Conservation (phyloP, 2,888 invertebrate genomes). For the Muschampia plurimacula region DNA sequence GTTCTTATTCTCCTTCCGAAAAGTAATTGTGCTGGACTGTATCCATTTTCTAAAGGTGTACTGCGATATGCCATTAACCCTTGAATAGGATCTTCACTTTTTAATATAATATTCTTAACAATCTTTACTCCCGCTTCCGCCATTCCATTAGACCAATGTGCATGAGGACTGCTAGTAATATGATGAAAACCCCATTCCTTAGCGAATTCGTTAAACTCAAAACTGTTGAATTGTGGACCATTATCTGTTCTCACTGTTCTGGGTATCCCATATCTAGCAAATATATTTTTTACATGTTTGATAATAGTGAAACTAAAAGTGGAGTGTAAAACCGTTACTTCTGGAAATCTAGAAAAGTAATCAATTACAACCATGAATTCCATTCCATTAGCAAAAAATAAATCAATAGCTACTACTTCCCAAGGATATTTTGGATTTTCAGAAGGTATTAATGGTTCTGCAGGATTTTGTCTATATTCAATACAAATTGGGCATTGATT, state of each 20-base stretch:
- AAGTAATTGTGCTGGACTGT: constrained; percentile 13
- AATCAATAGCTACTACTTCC: not conserved
- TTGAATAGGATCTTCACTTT: constrained; percentile 12
- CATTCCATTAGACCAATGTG: constrained; percentile 19
- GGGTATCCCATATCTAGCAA: constrained; percentile 2
- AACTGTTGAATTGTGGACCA: not conserved
- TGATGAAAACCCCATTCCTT: constrained; percentile 7
- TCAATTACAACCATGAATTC: constrained; percentile 1
- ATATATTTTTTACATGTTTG: not conserved
- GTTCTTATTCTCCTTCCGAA: constrained; percentile 11
- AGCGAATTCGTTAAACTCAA: not conserved
- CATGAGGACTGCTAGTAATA: constrained; percentile 10
- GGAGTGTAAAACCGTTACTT: not conserved
- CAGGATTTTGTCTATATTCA: not conserved
- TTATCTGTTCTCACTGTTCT: not conserved
- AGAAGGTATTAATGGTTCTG: not conserved
- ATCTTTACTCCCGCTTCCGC: constrained; percentile 14
- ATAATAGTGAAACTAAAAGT: not conserved
- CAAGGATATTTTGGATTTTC: not conserved
- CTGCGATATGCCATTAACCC: constrained; percentile 11
- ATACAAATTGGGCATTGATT: constrained; percentile 7
- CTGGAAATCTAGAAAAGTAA: constrained; percentile 6
- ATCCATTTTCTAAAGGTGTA: constrained; percentile 11
- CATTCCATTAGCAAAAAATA: not conserved
- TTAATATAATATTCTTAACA: constrained; percentile 13